Evolutionary conservation across 1,140 invertebrate species (phyloP).

Genomic region (Araneus ventricosus): DNA sequence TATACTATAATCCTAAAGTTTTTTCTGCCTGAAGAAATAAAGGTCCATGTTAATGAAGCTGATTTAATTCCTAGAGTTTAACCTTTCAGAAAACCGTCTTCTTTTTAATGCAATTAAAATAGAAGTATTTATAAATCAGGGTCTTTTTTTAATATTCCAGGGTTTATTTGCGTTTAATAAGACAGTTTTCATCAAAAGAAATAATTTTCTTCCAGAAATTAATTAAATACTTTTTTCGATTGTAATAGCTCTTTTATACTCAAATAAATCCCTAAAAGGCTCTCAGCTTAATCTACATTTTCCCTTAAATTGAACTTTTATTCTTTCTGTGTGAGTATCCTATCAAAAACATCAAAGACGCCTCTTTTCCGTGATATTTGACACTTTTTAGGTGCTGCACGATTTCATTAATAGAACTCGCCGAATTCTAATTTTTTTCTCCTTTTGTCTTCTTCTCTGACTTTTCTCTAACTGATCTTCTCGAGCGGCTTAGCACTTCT

Average conservation of each 20-base stretch:
- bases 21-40: not conserved
- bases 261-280: conserved; percentile 6
- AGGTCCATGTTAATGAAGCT: not conserved
- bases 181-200: not conserved
- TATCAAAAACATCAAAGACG: conserved; percentile 17
- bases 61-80: not conserved
- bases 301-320: conserved; percentile 43
- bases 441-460: conserved; percentile 2
- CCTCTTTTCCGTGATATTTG: conserved; percentile 26
- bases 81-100: not conserved
- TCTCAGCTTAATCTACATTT: conserved; percentile 19
- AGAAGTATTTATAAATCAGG: not conserved
- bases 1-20: not conserved
- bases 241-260: conserved; percentile 15
- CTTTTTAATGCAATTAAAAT: not conserved
- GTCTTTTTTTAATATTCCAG: not conserved
- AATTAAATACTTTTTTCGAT: conserved; percentile 10
- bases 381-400: conserved; percentile 30
- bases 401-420: conserved; percentile 64
- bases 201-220: not conserved
- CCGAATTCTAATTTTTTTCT: conserved; percentile 15
- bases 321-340: not conserved
- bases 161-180: not conserved
- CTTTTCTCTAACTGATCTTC: conserved; percentile 40
- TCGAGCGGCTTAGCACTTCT: conserved; percentile 25